These are phyloP conservation scores for Halocynthia roretzi DNA, from an alignment of 23 tunicate species.

Conservation along the genomic window DNA sequence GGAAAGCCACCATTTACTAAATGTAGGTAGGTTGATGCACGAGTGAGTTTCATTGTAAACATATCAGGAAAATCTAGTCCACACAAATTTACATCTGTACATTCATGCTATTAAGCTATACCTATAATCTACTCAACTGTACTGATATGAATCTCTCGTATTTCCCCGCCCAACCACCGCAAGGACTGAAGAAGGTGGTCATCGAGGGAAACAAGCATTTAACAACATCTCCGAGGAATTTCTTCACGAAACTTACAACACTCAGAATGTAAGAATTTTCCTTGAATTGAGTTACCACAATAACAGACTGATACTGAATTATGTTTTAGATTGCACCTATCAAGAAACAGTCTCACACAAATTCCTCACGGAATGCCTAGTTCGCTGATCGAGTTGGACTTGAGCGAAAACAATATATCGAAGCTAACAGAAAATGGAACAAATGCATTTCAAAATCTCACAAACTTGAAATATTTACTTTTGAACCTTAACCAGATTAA, in stretches of 20 bases:
- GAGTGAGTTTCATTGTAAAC: too few relatives aligned
- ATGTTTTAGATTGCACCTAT: not conserved
- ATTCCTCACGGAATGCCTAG: conserved; percentile 20
- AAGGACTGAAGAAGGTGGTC: conserved; percentile 8
- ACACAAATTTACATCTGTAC: too few relatives aligned
- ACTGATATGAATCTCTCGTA: conserved; percentile 2
- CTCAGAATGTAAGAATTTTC: conserved; percentile 8
- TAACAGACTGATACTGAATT: too few relatives aligned
- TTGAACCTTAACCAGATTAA: conserved; percentile 32
- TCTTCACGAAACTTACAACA: conserved; percentile 1
- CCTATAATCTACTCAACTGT: not conserved
- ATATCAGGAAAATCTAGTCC: too few relatives aligned
- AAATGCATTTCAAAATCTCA: conserved; percentile 20
- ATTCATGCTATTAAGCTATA: too few relatives aligned
- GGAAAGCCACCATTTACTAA: not conserved
- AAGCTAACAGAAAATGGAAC: not conserved
- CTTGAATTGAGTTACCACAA: too few relatives aligned
- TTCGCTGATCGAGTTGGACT: not conserved
- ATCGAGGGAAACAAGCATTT: conserved; percentile 2
- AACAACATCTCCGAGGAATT: conserved; percentile 3
- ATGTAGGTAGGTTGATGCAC: conserved; percentile 14
- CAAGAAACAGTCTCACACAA: conserved; percentile 2
- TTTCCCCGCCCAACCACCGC: conserved; percentile 13
- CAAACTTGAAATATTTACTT: conserved; percentile 21
- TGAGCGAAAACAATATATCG: conserved; percentile 10